A percentile compares a stretch with the other conserved stretches of the same genome.
phyloP scores from a whole-genome alignment of 2,113 vertebrate genomes.

The Menidia beryllina region DNA sequence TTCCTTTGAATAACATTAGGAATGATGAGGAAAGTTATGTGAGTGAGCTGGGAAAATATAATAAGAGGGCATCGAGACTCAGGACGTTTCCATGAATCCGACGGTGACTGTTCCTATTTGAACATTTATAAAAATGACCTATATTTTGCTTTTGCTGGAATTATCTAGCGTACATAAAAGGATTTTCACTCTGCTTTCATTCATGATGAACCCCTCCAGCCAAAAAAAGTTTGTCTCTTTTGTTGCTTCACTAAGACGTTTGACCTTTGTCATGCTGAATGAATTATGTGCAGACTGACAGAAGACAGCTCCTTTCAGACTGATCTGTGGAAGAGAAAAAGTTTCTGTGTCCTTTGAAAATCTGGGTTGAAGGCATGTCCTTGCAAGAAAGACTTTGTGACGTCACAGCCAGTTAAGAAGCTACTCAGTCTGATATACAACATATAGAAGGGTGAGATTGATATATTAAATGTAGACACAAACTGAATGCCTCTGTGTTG shows the following conservation, averaged over 20 bases:
- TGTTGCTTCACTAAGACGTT: background rate
- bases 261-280: background rate
- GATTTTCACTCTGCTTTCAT: background rate
- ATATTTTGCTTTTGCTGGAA: slow-evolving; percentile 1
- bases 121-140: background rate
- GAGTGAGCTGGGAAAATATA: background rate
- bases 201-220: background rate
- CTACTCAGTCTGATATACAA: background rate
- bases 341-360: slow-evolving; percentile 1
- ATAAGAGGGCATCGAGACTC: background rate
- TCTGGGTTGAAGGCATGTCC: slow-evolving; percentile 7
- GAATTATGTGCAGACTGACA: slow-evolving; percentile 20
- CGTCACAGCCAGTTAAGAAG: background rate
- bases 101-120: background rate
- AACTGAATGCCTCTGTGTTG: too few relatives aligned
- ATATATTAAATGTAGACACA: background rate
- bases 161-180: background rate
- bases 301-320: background rate
- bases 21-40: background rate
- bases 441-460: background rate
- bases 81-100: background rate
- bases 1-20: slow-evolving; percentile 6
- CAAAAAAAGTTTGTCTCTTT: background rate
- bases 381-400: slow-evolving; percentile 1
- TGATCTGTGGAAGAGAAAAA: background rate